A percentile compares a stretch with the other conserved stretches of the same genome.
phyloP scores from a whole-genome alignment of 2,113 vertebrate species.

The Proterorhinus semilunaris region DNA sequence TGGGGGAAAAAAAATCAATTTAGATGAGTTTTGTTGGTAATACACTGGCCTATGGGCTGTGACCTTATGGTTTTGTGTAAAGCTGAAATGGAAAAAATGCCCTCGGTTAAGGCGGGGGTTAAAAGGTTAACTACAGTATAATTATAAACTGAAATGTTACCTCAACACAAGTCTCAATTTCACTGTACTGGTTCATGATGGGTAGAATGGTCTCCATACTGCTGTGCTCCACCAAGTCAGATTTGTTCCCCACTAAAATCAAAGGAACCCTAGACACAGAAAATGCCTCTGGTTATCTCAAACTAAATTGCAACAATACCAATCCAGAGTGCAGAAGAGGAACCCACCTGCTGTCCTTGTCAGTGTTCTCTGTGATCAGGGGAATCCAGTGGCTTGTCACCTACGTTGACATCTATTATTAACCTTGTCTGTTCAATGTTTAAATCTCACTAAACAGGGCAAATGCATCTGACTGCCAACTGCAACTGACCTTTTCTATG shows the following conservation, averaged over 20 bases:
- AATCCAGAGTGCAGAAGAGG: neutral
- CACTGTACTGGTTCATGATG: conserved; percentile 96
- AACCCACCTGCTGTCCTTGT: conserved; percentile 95
- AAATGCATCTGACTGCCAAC: conserved; percentile 15
- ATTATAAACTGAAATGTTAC: conserved; percentile 62
- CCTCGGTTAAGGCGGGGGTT: too few relatives aligned
- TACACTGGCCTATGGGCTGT: too few relatives aligned
- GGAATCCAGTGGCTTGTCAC: conserved; percentile 98
- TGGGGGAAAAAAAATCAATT: too few relatives aligned
- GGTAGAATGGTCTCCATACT: conserved; percentile 98
- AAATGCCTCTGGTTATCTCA: neutral
- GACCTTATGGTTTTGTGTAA: too few relatives aligned
- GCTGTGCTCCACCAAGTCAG: conserved; percentile 95
- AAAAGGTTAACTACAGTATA: neutral
- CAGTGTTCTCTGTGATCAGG: conserved; percentile 94
- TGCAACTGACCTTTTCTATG: conserved; percentile 90
- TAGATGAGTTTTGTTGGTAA: too few relatives aligned
- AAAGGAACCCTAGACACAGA: conserved; percentile 83
- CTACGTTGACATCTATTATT: conserved; percentile 57
- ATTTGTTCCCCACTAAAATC: conserved; percentile 98
- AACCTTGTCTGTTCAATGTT: neutral
- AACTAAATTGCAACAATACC: neutral
- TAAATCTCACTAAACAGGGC: conserved; percentile 13
- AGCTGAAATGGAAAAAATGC: too few relatives aligned
- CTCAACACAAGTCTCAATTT: conserved; percentile 98